A percentile compares a stretch with the other conserved stretches of the same genome.
Conservation (phyloP, 2,113 vertebrate species). For the Pontoporia blainvillei region DNA sequence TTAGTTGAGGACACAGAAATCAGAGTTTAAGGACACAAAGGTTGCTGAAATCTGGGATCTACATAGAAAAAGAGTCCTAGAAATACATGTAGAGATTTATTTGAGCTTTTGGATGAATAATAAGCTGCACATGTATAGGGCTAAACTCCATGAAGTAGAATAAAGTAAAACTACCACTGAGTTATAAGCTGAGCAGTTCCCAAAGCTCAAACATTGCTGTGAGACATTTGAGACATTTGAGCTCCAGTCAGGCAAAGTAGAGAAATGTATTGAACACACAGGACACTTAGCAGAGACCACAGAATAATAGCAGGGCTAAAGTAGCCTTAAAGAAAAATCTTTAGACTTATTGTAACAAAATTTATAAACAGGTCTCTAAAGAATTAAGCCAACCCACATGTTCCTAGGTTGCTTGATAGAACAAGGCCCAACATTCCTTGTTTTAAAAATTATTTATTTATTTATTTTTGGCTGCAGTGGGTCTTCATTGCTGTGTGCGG, state of each 20-base stretch:
- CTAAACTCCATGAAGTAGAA: neutral
- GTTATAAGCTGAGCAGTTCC: neutral
- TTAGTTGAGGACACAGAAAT: neutral
- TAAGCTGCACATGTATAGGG: neutral
- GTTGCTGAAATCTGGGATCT: neutral
- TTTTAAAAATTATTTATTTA: no score
- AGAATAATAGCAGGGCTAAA: neutral
- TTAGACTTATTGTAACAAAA: neutral
- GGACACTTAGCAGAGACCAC: neutral
- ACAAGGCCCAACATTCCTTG: neutral
- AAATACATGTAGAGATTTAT: neutral
- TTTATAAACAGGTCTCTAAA: neutral
- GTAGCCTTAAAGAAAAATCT: neutral
- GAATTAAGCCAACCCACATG: neutral
- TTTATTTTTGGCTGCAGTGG: no score
- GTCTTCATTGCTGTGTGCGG: no score
- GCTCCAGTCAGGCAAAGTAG: neutral
- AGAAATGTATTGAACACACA: neutral
- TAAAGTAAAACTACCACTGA: neutral
- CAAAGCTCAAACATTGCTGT: neutral
- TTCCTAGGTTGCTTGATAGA: neutral
- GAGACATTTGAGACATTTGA: neutral
- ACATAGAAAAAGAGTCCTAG: neutral
- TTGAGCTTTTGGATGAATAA: neutral
- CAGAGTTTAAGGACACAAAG: neutral